Evolutionary conservation across 2,113 vertebrate genomes (phyloP).

Genomic region (Dipodomys stephensi): DNA sequence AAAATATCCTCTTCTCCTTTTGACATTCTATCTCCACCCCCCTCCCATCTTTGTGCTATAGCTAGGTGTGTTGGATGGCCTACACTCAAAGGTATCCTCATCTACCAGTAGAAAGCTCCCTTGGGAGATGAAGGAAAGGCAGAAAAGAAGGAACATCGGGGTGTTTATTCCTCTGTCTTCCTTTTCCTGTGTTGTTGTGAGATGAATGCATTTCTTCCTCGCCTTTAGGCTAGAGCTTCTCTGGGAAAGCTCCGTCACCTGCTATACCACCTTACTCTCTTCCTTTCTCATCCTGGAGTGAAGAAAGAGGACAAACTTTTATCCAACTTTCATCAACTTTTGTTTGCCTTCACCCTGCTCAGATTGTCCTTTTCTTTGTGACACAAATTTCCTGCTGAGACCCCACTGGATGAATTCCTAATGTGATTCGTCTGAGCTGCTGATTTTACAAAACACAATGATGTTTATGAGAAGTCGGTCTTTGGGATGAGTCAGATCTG

Average conservation of each 20-base stretch:
- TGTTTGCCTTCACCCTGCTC: background rate
- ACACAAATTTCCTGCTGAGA: background rate
- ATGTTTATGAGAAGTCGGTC: background rate
- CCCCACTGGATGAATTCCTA: background rate
- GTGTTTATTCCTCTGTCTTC: background rate
- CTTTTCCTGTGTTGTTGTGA: background rate
- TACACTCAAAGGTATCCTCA: background rate
- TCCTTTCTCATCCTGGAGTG: background rate
- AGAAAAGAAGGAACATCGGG: background rate
- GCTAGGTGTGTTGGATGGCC: too few species aligned
- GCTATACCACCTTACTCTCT: background rate
- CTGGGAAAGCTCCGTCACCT: background rate
- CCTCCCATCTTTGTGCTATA: background rate
- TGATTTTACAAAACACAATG: background rate
- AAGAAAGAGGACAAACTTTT: background rate
- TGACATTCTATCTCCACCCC: background rate
- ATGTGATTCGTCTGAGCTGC: background rate
- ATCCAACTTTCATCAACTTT: background rate
- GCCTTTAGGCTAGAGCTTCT: background rate
- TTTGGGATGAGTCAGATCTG: conserved; percentile 21
- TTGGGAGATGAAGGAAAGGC: background rate
- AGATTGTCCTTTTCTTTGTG: background rate
- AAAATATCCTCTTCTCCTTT: background rate
- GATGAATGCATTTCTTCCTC: background rate
- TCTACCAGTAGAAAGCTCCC: background rate